Evolutionary conservation across 1,140 invertebrate genomes (phyloP), one percentile per base, ranked within the genome.

Genomic region (Eumeta japonica): DNA sequence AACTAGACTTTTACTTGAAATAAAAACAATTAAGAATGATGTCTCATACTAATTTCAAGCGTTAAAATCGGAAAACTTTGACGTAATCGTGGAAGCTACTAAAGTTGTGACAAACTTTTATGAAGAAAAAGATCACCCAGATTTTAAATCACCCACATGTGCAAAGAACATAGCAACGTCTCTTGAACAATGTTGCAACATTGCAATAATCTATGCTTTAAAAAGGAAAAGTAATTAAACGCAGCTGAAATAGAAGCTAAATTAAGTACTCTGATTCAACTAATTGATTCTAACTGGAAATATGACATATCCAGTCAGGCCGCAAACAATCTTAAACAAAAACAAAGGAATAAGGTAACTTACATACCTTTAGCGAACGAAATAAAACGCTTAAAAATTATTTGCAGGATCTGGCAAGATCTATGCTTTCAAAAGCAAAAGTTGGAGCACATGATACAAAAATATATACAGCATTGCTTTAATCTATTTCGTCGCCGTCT

Each of bases 171-270:
- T 54, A 15, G 15, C 17, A 9, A 51, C 48, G 10, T 39, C 32
- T 14, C 11, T 53, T n/a, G 48, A 53, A 36, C 48, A 52, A 37
- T 52, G 47, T 20, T 44, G 41, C 27, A 38, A 50, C 38, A 44
- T 52, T 28, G 44, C 47, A 19, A 43, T 47, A 33, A 11, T 24
- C 18, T n/a, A n/a, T n/a, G n/a, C n/a, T n/a, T n/a, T n/a, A n/a
- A 27, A 36, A 14, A 35, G 39, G 32, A 9, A 17, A 12, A 30
- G 13, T 16, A n/a, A n/a, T n/a, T 39, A n/a, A 12, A 33, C 2
- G 46, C 16, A 34, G 30, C 28, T 2, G 37, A 48, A 30, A 16
- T 30, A 27, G 34, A 43, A 35, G 27, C 31, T 16, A 31, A 46
- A 12, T 28, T 48, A 12, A 37, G 32, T 28, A 42, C 41, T n/a